Evolutionary conservation across 2,888 invertebrate genomes (phyloP).

Genomic region (Elegia similella): DNA sequence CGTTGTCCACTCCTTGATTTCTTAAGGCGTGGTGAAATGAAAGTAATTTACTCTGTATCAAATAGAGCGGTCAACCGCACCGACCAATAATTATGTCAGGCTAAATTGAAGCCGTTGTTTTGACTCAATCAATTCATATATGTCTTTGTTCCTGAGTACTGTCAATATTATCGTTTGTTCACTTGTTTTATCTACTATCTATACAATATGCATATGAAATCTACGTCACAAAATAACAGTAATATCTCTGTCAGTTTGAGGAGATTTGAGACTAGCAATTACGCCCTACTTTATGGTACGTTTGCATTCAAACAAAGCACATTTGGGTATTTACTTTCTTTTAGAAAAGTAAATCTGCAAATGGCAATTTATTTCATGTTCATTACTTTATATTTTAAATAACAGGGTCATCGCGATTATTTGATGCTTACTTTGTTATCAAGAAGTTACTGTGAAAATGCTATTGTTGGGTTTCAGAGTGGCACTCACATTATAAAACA

Average conservation of each 20-base stretch:
- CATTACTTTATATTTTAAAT: background rate
- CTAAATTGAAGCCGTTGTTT: slow-evolving; percentile 12
- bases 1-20: background rate
- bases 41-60: background rate
- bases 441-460: background rate
- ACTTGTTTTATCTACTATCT: background rate
- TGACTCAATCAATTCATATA: slow-evolving; percentile 15
- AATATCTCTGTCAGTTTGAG: background rate
- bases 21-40: background rate
- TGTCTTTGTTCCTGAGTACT: slow-evolving; percentile 14
- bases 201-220: background rate
- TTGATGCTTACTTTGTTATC: background rate
- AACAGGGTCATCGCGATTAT: slow-evolving; percentile 4
- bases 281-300: slow-evolving; percentile 13
- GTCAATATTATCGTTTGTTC: slow-evolving; percentile 19
- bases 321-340: slow-evolving; percentile 14
- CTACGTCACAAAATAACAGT: background rate
- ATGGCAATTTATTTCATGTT: background rate
- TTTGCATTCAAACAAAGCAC: slow-evolving; percentile 12
- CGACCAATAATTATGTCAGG: background rate
- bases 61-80: slow-evolving; percentile 1
- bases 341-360: slow-evolving; percentile 6
- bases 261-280: background rate
- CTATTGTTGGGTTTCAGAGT: too few species aligned
- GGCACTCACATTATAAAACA: too few species aligned